Evolutionary conservation across 2,113 vertebrate genomes (phyloP).

Genomic region (Bolborhynchus lineola): DNA sequence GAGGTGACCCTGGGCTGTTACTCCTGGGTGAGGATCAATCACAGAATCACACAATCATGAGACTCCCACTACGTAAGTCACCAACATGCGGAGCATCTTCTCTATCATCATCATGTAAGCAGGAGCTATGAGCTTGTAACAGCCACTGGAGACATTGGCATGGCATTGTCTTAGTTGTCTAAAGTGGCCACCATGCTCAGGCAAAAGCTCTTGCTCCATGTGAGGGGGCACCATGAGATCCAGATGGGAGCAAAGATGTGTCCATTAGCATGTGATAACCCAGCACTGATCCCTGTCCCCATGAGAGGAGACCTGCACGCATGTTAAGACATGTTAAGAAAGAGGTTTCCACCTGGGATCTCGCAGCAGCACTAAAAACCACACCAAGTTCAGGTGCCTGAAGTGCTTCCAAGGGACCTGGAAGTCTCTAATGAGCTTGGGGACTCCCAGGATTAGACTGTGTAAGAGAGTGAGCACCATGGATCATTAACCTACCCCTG

Average conservation of each 20-base stretch:
- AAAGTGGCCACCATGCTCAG: neutral
- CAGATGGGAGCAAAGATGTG: neutral
- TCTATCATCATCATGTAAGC: neutral
- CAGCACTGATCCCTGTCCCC: neutral
- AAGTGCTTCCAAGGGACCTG: neutral
- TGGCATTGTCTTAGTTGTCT: neutral
- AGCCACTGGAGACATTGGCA: neutral
- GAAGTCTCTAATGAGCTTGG: neutral
- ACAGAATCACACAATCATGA: neutral
- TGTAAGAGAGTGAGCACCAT: neutral
- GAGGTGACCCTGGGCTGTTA: neutral
- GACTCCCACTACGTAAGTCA: neutral
- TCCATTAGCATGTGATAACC: neutral
- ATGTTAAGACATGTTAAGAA: neutral
- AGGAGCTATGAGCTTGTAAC: neutral
- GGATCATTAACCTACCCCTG: neutral
- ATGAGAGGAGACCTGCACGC: neutral
- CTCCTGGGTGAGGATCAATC: neutral
- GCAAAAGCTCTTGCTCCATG: neutral
- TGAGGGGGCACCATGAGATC: neutral
- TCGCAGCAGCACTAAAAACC: neutral
- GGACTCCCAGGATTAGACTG: neutral
- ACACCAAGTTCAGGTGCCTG: neutral
- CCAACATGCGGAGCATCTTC: neutral
- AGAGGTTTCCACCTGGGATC: neutral